These are phyloP conservation scores for Xenus cinereus DNA, from an alignment of 2,113 vertebrate genomes.

Conservation along the genomic window DNA sequence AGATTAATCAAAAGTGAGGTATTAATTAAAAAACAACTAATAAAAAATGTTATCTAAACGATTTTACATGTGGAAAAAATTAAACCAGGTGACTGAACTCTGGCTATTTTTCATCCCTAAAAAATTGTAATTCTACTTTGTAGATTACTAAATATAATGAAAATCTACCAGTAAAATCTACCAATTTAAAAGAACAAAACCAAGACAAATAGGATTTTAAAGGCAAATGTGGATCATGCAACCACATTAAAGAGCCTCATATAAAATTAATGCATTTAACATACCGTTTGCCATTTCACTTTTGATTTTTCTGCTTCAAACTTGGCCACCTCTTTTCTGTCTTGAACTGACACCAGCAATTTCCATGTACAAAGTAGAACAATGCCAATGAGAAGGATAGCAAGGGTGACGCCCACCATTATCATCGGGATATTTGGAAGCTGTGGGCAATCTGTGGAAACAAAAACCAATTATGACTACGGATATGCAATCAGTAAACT, in stretches of 20 bases:
- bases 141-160: neutral
- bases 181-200: neutral
- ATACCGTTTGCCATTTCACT: slow-evolving; percentile 94
- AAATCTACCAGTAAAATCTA: neutral
- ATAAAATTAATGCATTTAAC: slow-evolving; percentile 9
- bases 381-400: slow-evolving; percentile 90
- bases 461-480: neutral
- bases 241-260: neutral
- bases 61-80: neutral
- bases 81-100: neutral
- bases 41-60: neutral
- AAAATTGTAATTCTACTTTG: neutral
- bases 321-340: slow-evolving; percentile 94
- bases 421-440: slow-evolving; percentile 90
- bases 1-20: neutral
- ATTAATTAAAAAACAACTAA: neutral
- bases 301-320: slow-evolving; percentile 95
- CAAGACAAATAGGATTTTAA: neutral
- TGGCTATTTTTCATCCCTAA: neutral
- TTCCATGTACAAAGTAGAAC: slow-evolving; percentile 92
- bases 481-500: neutral
- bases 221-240: neutral
- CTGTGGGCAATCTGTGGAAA: slow-evolving; percentile 85
- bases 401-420: slow-evolving; percentile 88
- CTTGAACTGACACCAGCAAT: slow-evolving; percentile 90